A percentile compares a stretch with the other conserved stretches of the same genome.
These are phyloP conservation scores for Lerema accius DNA, from an alignment of 1,140 invertebrate genomes.

Conservation along the genomic window DNA sequence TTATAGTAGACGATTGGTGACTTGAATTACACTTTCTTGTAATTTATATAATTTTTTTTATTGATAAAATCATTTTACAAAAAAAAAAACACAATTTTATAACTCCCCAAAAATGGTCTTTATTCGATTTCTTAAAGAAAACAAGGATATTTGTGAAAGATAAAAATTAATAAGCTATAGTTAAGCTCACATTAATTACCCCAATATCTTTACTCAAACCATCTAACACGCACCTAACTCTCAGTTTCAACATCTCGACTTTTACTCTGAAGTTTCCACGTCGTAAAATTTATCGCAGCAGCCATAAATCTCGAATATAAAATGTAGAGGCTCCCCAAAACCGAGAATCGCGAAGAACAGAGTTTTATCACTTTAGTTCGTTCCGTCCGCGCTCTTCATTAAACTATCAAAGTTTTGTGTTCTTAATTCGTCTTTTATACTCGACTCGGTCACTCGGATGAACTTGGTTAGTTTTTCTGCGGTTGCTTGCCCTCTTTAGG, in stretches of 20 bases:
- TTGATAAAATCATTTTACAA: too few species aligned
- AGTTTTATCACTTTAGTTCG: constrained; percentile 42
- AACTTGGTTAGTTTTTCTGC: background rate
- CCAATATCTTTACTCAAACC: background rate
- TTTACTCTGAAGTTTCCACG: constrained; percentile 42
- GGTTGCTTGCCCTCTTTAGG: background rate
- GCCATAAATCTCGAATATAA: constrained; percentile 47
- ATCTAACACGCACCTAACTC: background rate
- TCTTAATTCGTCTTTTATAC: constrained; percentile 17
- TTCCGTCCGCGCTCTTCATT: constrained; percentile 34
- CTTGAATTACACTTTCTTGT: too few species aligned
- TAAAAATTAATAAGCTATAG: too few species aligned
- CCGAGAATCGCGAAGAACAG: constrained; percentile 29
- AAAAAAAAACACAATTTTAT: too few species aligned
- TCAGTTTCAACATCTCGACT: constrained; percentile 28
- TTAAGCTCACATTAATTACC: background rate
- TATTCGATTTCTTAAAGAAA: too few species aligned
- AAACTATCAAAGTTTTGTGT: constrained; percentile 34
- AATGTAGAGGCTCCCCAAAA: constrained; percentile 35
- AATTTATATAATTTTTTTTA: too few species aligned
- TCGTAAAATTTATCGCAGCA: constrained; percentile 45
- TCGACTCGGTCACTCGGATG: background rate
- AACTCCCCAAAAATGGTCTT: too few species aligned
- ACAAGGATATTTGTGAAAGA: background rate
- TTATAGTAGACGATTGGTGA: too few species aligned